Evolutionary conservation across 2,113 vertebrate species (phyloP).

Genomic region (Coregonus clupeaformis): DNA sequence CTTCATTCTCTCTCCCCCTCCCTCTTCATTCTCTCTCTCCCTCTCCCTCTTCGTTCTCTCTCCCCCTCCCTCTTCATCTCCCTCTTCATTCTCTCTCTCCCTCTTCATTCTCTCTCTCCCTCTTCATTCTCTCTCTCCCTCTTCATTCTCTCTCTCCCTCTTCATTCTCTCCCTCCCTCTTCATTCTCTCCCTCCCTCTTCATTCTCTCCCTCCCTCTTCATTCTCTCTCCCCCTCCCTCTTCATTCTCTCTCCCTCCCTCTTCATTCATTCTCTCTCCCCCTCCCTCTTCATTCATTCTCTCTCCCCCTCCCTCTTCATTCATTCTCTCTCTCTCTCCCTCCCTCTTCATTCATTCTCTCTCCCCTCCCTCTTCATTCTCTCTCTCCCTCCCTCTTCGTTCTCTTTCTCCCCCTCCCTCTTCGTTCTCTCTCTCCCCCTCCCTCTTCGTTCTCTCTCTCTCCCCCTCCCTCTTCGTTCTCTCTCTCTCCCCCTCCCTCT

Average conservation of each 20-base stretch:
- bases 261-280: too few species aligned
- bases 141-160: slow-evolving; percentile 44
- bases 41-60: too few species aligned
- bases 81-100: slow-evolving; percentile 38
- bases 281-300: slow-evolving; percentile 41
- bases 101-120: slow-evolving; percentile 38
- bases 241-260: slow-evolving; percentile 33
- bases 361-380: slow-evolving; percentile 39
- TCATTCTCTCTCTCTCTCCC: too few species aligned
- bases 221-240: slow-evolving; percentile 10
- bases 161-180: slow-evolving; percentile 40
- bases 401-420: too few species aligned
- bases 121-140: slow-evolving; percentile 38
- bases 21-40: too few species aligned
- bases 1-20: too few species aligned
- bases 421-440: too few species aligned
- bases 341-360: slow-evolving; percentile 45
- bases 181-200: slow-evolving; percentile 45
- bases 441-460: neutral
- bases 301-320: slow-evolving; percentile 45
- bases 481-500: too few species aligned
- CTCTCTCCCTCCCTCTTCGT: too few species aligned
- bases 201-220: slow-evolving; percentile 46
- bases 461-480: neutral
- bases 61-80: too few species aligned